Conservation (phyloP, 2,888 invertebrate species). For the Pristionchus exspectatus region DNA sequence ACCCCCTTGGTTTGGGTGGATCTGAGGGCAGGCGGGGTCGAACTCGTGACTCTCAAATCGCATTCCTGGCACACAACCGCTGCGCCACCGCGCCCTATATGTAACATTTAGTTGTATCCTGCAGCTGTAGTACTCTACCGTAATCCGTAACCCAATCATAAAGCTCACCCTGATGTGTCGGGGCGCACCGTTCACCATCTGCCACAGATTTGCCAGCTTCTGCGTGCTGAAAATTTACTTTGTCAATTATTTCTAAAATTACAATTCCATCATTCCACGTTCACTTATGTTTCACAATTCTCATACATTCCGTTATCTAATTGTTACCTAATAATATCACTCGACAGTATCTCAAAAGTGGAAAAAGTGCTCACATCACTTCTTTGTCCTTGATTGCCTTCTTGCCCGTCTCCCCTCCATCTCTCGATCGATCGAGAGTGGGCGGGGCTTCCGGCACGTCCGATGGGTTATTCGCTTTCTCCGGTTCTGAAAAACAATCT, state of each 20-base stretch:
- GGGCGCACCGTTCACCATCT: neutral
- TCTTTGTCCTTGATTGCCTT: neutral
- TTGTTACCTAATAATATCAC: too few species aligned
- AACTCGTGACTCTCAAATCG: too few species aligned
- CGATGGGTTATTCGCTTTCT: neutral
- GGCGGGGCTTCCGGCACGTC: neutral
- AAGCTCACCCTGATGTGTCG: neutral
- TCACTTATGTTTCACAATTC: too few species aligned
- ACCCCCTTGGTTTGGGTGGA: too few species aligned
- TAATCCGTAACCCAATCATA: neutral
- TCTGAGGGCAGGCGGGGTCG: too few species aligned
- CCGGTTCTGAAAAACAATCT: neutral
- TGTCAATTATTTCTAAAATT: neutral
- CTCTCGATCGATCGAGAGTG: neutral
- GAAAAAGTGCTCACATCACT: neutral
- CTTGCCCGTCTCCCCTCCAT: neutral
- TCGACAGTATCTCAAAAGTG: too few species aligned
- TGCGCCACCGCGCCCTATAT: too few species aligned
- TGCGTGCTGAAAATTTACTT: neutral
- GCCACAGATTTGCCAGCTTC: neutral
- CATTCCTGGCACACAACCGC: too few species aligned
- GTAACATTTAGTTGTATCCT: too few species aligned
- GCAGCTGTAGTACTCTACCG: too few species aligned
- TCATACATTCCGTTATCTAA: neutral
- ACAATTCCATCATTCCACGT: too few species aligned